phyloP scores from a whole-genome alignment of 2,113 vertebrate species.

The Strix uralensis region DNA sequence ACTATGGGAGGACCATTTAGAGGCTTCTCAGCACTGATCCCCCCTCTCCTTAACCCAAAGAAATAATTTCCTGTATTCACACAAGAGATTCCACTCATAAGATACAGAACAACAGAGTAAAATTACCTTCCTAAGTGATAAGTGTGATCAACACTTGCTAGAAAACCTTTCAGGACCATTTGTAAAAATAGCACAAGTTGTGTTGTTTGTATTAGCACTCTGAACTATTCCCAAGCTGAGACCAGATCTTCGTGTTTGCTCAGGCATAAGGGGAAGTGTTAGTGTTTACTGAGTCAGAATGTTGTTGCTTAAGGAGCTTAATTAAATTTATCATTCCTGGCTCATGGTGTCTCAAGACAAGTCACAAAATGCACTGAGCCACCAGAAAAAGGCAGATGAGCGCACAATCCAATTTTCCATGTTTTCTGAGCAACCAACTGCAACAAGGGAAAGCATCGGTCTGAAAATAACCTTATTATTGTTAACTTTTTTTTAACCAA shows the following conservation, averaged over 20 bases:
- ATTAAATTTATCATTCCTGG: slow-evolving; percentile 14
- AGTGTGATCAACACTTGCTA: neutral
- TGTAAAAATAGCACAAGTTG: slow-evolving; percentile 22
- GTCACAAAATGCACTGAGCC: neutral
- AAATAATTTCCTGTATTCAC: neutral
- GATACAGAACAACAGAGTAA: neutral
- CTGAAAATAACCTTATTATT: neutral
- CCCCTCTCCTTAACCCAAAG: neutral
- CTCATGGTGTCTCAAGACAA: slow-evolving; percentile 2
- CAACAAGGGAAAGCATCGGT: neutral
- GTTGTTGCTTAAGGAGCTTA: slow-evolving; percentile 23
- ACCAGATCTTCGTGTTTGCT: slow-evolving; percentile 58
- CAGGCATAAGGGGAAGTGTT: slow-evolving; percentile 45
- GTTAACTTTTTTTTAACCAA: neutral
- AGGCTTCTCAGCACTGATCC: neutral
- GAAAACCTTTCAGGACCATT: slow-evolving; percentile 19
- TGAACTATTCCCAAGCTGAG: slow-evolving; percentile 47
- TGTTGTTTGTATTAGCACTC: slow-evolving; percentile 67
- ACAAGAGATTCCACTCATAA: neutral
- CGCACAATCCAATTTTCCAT: neutral
- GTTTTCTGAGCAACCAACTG: slow-evolving; percentile 7
- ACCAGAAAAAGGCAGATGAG: slow-evolving; percentile 12
- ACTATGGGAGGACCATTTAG: neutral
- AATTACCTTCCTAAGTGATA: neutral
- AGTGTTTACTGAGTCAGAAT: slow-evolving; percentile 46